A percentile compares a stretch with the other conserved stretches of the same genome.
phyloP scores from a whole-genome alignment of 1,140 invertebrate genomes.

The Polypedilum vanderplanki region DNA sequence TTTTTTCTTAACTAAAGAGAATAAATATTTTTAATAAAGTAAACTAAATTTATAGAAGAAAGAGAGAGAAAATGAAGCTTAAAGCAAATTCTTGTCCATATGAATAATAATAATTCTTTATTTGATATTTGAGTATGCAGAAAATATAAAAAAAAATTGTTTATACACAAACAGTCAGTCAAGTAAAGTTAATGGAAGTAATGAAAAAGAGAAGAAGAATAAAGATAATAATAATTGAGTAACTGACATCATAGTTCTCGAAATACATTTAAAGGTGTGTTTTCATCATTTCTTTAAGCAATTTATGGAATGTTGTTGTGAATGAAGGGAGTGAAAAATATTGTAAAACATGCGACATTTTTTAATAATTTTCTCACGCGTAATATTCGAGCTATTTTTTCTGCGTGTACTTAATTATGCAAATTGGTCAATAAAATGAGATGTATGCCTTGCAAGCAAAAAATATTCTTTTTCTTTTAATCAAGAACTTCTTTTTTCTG shows the following conservation, averaged over 20 bases:
- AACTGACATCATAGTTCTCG: constrained; percentile 3
- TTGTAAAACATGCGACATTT: not conserved
- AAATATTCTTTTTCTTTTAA: not conserved
- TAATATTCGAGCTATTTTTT: not conserved
- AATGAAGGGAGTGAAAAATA: not conserved
- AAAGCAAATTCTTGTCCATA: too few relatives aligned
- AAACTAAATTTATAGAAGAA: too few relatives aligned
- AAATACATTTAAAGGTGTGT: not conserved
- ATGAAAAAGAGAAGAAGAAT: not conserved
- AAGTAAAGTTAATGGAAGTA: too few relatives aligned
- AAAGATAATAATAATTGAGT: too few relatives aligned
- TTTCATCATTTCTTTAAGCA: not conserved
- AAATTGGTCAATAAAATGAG: not conserved
- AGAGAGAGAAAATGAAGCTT: too few relatives aligned
- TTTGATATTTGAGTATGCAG: too few relatives aligned
- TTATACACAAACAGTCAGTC: too few relatives aligned
- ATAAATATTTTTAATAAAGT: too few relatives aligned
- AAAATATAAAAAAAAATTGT: too few relatives aligned
- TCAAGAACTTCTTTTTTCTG: not conserved
- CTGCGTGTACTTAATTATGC: not conserved
- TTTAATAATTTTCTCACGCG: constrained; percentile 2
- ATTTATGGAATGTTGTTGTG: not conserved
- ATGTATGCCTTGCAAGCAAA: not conserved
- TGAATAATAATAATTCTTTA: too few relatives aligned
- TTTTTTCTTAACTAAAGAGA: too few relatives aligned